A percentile compares a stretch with the other conserved stretches of the same genome.
Conservation (phyloP, 2,113 vertebrate genomes). For the Rhinoptilus africanus region DNA sequence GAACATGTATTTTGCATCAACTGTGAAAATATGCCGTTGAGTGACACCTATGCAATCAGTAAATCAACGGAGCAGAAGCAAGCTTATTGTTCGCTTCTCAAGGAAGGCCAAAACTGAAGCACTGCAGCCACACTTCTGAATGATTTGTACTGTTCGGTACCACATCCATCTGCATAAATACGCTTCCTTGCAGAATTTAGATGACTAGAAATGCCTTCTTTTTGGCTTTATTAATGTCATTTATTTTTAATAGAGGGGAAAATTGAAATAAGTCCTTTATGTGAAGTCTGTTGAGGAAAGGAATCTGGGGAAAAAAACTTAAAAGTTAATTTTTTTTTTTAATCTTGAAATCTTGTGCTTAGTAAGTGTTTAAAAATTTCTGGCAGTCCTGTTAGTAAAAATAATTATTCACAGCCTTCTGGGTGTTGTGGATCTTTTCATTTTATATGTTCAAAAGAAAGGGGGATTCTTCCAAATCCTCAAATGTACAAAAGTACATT, state of each 20-base stretch:
- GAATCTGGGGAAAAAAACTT: constrained; percentile 61
- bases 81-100: not conserved
- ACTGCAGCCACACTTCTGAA: not conserved
- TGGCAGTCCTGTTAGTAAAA: constrained; percentile 69
- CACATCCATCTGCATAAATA: constrained; percentile 32
- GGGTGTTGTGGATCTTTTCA: constrained; percentile 68
- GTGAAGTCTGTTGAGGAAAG: constrained; percentile 54
- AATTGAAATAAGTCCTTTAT: constrained; percentile 62
- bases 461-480: constrained; percentile 60
- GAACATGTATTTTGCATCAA: not conserved
- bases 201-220: constrained; percentile 49
- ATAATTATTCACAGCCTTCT: constrained; percentile 71
- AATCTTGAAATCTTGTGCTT: constrained; percentile 63
- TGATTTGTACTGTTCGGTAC: not conserved
- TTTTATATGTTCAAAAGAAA: constrained; percentile 72
- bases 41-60: not conserved
- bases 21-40: not conserved
- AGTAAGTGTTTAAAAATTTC: constrained; percentile 70
- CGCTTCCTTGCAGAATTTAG: constrained; percentile 18
- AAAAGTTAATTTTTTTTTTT: constrained; percentile 53
- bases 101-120: not conserved
- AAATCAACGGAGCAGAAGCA: not conserved
- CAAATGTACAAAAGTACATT: constrained; percentile 61
- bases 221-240: constrained; percentile 60
- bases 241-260: constrained; percentile 63